Conservation (phyloP, 1,140 invertebrate species). For the Musca vetustissima region DNA sequence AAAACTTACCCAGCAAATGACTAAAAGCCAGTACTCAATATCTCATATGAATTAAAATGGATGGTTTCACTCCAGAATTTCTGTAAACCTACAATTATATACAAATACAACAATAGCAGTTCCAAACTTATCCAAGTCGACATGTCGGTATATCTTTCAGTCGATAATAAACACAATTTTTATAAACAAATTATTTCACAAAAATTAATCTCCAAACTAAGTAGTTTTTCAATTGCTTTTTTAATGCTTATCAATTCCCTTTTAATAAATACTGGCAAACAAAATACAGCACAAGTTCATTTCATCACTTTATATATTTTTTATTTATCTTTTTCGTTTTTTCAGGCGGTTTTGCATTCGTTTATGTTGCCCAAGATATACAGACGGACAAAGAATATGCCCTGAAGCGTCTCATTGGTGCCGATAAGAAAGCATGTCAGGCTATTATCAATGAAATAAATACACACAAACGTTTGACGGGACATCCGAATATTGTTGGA, state of each 20-base stretch:
- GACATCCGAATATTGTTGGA: constrained; percentile 79
- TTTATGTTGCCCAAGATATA: constrained; percentile 89
- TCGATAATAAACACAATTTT: neutral
- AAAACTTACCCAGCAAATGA: too few relatives aligned
- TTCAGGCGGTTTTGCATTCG: constrained; percentile 92
- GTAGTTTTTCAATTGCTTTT: neutral
- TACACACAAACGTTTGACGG: constrained; percentile 73
- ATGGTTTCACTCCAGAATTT: too few relatives aligned
- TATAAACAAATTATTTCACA: neutral
- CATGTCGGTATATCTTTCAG: too few relatives aligned
- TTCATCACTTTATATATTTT: constrained; percentile 35
- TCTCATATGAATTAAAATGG: too few relatives aligned
- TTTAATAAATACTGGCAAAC: too few relatives aligned
- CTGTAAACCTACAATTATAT: too few relatives aligned
- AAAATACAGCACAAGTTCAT: constrained; percentile 31
- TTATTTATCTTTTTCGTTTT: too few relatives aligned
- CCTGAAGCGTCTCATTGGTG: constrained; percentile 79
- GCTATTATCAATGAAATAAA: constrained; percentile 79
- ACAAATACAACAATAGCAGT: too few relatives aligned
- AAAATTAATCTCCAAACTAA: neutral
- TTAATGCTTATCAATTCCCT: neutral
- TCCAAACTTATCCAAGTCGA: too few relatives aligned
- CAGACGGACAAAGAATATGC: constrained; percentile 86
- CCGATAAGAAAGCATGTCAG: constrained; percentile 76
- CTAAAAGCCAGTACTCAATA: too few relatives aligned